A percentile compares a stretch with the other conserved stretches of the same genome.
Evolutionary conservation across 2,888 invertebrate species (phyloP).

Genomic region (Achlya flavicornis): DNA sequence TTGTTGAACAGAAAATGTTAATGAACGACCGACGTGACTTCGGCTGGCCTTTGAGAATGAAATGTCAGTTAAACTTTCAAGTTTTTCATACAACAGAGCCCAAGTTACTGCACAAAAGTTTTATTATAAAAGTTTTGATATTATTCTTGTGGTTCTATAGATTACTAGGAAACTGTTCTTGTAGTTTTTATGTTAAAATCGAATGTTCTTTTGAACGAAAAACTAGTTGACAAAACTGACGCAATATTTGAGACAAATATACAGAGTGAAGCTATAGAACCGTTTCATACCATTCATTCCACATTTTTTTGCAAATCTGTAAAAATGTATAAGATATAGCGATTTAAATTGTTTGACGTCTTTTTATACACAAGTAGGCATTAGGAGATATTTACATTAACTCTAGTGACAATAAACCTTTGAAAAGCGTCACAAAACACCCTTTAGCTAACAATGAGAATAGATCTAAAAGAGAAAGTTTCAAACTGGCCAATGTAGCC

Average conservation of each 20-base stretch:
- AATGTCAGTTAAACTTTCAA: conserved; percentile 26
- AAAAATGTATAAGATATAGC: too few relatives aligned
- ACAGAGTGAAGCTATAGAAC: too few relatives aligned
- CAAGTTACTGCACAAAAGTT: conserved; percentile 19
- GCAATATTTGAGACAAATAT: too few relatives aligned
- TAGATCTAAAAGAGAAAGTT: conserved; percentile 3
- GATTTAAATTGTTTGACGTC: too few relatives aligned
- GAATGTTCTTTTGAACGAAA: neutral
- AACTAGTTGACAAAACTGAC: too few relatives aligned
- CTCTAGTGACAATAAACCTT: too few relatives aligned
- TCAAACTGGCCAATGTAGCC: neutral
- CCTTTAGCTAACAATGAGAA: neutral
- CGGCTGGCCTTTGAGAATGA: conserved; percentile 23
- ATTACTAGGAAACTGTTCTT: conserved; percentile 11
- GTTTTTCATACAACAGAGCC: conserved; percentile 15
- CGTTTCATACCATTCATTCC: too few relatives aligned
- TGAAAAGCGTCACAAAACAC: neutral
- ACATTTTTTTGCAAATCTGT: too few relatives aligned
- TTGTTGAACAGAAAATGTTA: conserved; percentile 23
- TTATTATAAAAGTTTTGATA: conserved; percentile 20
- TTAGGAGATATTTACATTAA: too few relatives aligned
- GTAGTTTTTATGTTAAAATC: neutral
- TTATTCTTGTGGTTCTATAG: conserved; percentile 13
- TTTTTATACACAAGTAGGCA: too few relatives aligned
- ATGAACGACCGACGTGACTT: conserved; percentile 30